Evolutionary conservation across 2,113 vertebrate genomes (phyloP).

Genomic region (Cyprinus carpio): DNA sequence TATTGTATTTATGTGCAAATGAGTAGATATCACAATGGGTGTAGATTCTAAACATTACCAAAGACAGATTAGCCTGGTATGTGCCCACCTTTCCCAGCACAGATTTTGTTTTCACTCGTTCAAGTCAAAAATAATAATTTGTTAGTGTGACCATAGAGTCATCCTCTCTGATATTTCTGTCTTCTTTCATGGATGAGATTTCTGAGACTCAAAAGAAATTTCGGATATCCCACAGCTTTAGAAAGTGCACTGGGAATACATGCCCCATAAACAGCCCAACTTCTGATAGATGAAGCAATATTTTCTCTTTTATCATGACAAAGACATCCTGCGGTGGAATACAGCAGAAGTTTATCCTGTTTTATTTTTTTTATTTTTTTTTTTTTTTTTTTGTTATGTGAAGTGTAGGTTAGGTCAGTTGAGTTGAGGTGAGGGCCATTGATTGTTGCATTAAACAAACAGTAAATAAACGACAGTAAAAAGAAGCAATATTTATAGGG

Average conservation of each 20-base stretch:
- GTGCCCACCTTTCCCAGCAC: slow-evolving; percentile 4
- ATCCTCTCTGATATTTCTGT: slow-evolving; percentile 25
- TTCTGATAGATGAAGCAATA: slow-evolving; percentile 27
- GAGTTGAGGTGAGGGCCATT: no score
- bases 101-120: slow-evolving; percentile 11
- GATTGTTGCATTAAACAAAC: background rate
- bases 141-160: slow-evolving; percentile 23
- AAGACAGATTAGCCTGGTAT: slow-evolving; percentile 32
- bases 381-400: no score
- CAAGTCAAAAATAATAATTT: slow-evolving; percentile 8
- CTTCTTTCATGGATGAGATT: slow-evolving; percentile 25
- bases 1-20: no score
- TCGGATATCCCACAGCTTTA: slow-evolving; percentile 21
- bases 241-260: slow-evolving; percentile 14
- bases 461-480: background rate
- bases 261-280: slow-evolving; percentile 6
- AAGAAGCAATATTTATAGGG: background rate
- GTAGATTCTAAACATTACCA: slow-evolving; percentile 24
- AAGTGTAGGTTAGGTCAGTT: no score
- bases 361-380: no score
- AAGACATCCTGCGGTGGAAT: slow-evolving; percentile 28
- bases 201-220: slow-evolving; percentile 10
- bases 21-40: background rate
- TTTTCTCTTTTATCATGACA: slow-evolving; percentile 36
- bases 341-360: background rate